Base-by-base conservation (phyloP, 2,797 vertebrate genomes). In the Falco columbarius region DNA sequence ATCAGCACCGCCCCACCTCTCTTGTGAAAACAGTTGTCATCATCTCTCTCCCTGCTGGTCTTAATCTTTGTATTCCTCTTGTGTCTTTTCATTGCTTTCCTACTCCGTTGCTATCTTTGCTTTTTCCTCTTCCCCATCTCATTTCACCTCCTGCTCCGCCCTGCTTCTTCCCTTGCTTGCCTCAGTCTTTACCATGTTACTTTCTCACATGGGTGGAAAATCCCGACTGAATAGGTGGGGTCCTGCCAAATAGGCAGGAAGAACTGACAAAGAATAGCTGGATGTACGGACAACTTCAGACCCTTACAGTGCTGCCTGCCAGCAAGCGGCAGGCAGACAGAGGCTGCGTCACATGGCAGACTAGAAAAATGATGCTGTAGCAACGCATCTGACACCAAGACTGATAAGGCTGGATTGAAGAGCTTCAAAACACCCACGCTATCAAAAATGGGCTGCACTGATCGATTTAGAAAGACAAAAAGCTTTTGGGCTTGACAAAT, bases 131-230 rank as follows among this genome's bases (percentile, higher is more conserved):
- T 81, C 46, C 30, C 30, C 85, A 70, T 77, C 75, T 87, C 84
- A 32, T 70, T 75, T 87, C 67, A 49, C 67, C 81, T 86, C 63
- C 83, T 80, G 79, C 84, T 93, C 93, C 89, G 76, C 89, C 95
- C 83, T 80, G 10, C 67, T 94, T 66, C 86, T 59, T 83, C 68
- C 76, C 38, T 79, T 13, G 30, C 36, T 85, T 32, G 30, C 34
- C 30, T 52, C 36, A 12, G 19, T 24, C 59, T 77, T 73, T 56
- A 55, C 73, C 10, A 5, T 3, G 44, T 40, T 34, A 16, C 42
- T 66, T 23, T 23, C 29, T 86, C 40, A 12, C 3, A 5, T 1
- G 51, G 47, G 16, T 84, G 47, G 82, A 82, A 75, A 92, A 44
- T 59, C 73, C 66, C 8, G 11, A 55, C 29, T n/a, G 40, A 67